Evolutionary conservation across 2,797 vertebrate genomes (phyloP).

Genomic region (Chromis chromis): DNA sequence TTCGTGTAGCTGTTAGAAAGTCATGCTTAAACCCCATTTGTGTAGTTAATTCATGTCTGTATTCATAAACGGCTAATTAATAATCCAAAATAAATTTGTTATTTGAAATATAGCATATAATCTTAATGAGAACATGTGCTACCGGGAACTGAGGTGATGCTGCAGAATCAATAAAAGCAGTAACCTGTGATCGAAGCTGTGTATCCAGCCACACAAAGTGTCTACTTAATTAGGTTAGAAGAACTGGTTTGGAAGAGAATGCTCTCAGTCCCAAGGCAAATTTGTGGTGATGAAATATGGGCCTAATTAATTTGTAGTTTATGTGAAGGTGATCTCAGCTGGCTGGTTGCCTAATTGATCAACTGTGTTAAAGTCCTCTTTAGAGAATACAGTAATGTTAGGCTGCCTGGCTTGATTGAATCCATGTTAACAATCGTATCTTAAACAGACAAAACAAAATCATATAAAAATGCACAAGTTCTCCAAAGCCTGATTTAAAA

Average conservation of each 20-base stretch:
- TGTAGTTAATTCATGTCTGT: conserved; percentile 9
- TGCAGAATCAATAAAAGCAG: conserved; percentile 14
- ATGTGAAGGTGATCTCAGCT: conserved; percentile 48
- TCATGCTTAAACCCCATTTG: neutral
- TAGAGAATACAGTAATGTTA: conserved; percentile 15
- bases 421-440: neutral
- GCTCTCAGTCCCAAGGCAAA: conserved; percentile 26
- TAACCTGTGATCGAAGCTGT: conserved; percentile 17
- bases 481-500: too few relatives aligned
- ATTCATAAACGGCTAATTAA: neutral
- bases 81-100: conserved; percentile 21
- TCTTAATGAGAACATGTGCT: neutral
- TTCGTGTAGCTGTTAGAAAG: neutral
- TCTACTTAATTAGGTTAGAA: conserved; percentile 21
- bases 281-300: conserved; percentile 42
- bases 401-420: neutral
- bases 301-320: conserved; percentile 45
- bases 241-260: neutral
- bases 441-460: neutral
- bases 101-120: conserved; percentile 12
- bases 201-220: conserved; percentile 9
- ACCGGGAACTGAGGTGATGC: conserved; percentile 14
- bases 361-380: conserved; percentile 37
- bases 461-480: too few relatives aligned
- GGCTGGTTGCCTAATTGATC: conserved; percentile 32